Evolutionary conservation across 2,888 invertebrate genomes (phyloP).

Genomic region (Emmelina monodactyla): DNA sequence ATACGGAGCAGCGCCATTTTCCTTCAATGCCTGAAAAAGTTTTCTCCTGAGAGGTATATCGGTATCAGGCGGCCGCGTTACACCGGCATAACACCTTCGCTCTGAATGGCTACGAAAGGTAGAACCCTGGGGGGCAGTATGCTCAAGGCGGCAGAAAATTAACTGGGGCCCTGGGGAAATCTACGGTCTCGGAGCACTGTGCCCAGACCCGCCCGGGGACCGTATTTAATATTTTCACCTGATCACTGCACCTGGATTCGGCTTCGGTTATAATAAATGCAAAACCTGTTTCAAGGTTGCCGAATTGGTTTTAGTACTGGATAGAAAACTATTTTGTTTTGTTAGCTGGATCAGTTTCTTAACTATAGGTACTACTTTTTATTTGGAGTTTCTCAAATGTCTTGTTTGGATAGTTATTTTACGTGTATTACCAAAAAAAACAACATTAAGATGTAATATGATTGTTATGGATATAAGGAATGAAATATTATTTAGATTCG

Average conservation of each 20-base stretch:
- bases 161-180: constrained; percentile 74
- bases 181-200: constrained; percentile 22
- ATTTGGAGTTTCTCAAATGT: too few relatives aligned
- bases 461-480: too few relatives aligned
- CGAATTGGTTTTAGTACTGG: too few relatives aligned
- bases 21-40: constrained; percentile 45
- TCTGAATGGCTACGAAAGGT: constrained; percentile 64
- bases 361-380: too few relatives aligned
- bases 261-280: too few relatives aligned
- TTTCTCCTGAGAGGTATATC: constrained; percentile 47
- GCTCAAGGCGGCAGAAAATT: constrained; percentile 82
- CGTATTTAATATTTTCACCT: not conserved
- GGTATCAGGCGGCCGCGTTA: constrained; percentile 54
- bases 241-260: not conserved
- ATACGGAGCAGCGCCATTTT: constrained; percentile 31
- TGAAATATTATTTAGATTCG: too few relatives aligned
- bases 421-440: too few relatives aligned
- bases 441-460: too few relatives aligned
- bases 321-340: too few relatives aligned
- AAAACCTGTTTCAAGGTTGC: too few relatives aligned
- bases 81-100: constrained; percentile 61
- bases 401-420: too few relatives aligned
- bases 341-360: too few relatives aligned
- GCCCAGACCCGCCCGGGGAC: not conserved
- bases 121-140: constrained; percentile 71